Evolutionary conservation across 2,888 invertebrate species (phyloP).

Genomic region (Perizoma flavofasciatum): DNA sequence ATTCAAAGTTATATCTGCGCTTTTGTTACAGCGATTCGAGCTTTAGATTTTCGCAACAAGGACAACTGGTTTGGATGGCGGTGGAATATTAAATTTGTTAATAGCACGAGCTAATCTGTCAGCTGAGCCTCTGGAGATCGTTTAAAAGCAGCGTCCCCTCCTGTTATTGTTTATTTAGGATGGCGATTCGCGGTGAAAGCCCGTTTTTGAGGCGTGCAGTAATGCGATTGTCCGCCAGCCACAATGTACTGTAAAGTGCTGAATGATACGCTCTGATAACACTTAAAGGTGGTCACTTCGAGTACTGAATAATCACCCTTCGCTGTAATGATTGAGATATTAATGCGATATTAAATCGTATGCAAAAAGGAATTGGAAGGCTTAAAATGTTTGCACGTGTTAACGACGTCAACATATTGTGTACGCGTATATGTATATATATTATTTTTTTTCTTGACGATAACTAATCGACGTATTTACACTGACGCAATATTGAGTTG

Average conservation of each 20-base stretch:
- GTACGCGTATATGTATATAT: no score
- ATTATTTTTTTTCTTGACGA: no score
- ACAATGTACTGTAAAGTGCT: slow-evolving; percentile 57
- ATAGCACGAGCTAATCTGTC: slow-evolving; percentile 78
- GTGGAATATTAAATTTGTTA: slow-evolving; percentile 53
- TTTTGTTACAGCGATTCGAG: slow-evolving; percentile 33
- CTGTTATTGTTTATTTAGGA: slow-evolving; percentile 83
- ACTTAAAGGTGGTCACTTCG: slow-evolving; percentile 48
- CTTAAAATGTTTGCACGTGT: slow-evolving; percentile 30
- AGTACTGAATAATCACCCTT: slow-evolving; percentile 10
- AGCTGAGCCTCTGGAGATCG: slow-evolving; percentile 80
- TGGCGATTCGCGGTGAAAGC: slow-evolving; percentile 75
- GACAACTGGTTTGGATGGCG: slow-evolving; percentile 22
- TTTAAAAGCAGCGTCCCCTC: slow-evolving; percentile 77
- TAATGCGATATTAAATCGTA: slow-evolving; percentile 42
- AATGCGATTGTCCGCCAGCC: slow-evolving; percentile 76
- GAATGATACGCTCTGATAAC: slow-evolving; percentile 58
- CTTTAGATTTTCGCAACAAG: slow-evolving; percentile 37
- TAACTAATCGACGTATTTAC: no score
- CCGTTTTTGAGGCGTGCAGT: slow-evolving; percentile 77
- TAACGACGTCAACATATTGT: neutral
- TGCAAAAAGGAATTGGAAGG: slow-evolving; percentile 32
- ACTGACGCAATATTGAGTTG: no score
- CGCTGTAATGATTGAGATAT: slow-evolving; percentile 51
- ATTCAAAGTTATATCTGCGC: slow-evolving; percentile 39